phyloP scores from a whole-genome alignment of 2,113 vertebrate genomes.

The Hyperopisus bebe region DNA sequence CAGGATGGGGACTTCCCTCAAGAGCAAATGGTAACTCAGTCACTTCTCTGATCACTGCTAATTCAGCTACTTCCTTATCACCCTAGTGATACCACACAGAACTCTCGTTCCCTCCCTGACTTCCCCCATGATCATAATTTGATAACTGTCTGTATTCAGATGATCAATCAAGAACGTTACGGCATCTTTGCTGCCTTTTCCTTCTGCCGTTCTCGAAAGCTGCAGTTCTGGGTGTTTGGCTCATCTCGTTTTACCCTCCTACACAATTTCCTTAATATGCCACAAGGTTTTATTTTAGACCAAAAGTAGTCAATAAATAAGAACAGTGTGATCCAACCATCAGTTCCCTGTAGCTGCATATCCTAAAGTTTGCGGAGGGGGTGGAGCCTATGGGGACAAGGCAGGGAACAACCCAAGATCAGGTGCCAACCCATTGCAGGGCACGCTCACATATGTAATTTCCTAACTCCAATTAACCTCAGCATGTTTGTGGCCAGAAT shows the following conservation, averaged over 20 bases:
- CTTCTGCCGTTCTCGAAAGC: background rate
- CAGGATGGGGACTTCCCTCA: background rate
- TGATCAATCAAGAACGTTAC: background rate
- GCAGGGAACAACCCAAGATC: no score
- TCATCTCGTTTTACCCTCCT: background rate
- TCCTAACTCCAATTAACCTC: background rate
- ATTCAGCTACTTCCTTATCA: background rate
- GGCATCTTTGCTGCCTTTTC: background rate
- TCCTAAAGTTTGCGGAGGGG: background rate
- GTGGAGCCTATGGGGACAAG: background rate
- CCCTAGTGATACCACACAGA: background rate
- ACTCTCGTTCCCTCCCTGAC: no score
- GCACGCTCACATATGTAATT: background rate
- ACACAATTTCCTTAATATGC: background rate
- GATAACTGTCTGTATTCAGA: background rate
- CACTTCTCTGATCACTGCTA: background rate
- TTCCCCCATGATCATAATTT: background rate
- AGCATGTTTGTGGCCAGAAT: background rate
- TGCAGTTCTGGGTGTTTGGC: background rate
- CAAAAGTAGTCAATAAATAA: background rate
- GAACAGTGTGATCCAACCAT: background rate
- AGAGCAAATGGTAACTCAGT: background rate
- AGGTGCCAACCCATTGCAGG: background rate
- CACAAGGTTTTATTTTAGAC: background rate
- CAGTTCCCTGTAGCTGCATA: background rate